These are phyloP conservation scores for Micrastur ruficollis DNA, from an alignment of 2,797 vertebrate species.

Conservation along the genomic window DNA sequence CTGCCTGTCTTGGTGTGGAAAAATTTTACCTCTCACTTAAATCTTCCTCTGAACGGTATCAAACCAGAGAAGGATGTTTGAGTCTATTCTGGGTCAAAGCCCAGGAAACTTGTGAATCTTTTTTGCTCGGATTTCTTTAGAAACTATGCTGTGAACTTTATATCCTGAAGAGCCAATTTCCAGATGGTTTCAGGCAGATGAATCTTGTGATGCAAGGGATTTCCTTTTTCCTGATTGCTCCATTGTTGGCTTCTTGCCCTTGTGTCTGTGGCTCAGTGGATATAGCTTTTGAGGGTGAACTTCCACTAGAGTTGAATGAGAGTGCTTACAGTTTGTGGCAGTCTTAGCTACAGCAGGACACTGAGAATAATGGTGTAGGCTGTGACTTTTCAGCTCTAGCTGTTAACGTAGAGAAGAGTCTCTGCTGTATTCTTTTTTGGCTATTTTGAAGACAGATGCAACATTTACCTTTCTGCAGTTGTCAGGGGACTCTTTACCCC, in stretches of 20 bases:
- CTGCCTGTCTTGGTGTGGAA: not conserved
- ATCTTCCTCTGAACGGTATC: conserved; percentile 4
- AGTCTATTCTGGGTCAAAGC: conserved; percentile 51
- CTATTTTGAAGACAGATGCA: not conserved
- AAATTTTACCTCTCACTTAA: conserved; percentile 5
- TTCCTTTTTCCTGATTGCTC: conserved; percentile 69
- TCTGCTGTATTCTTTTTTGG: not conserved
- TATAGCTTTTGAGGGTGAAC: not conserved
- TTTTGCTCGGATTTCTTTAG: conserved; percentile 51
- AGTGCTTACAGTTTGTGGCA: not conserved
- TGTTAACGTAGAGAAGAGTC: not conserved
- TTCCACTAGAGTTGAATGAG: not conserved
- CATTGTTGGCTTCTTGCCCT: conserved; percentile 61
- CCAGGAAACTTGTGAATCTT: conserved; percentile 57
- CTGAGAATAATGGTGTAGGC: not conserved
- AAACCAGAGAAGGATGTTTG: conserved; percentile 12
- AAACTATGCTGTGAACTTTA: conserved; percentile 62
- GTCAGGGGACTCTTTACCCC: not conserved
- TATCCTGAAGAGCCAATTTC: conserved; percentile 67
- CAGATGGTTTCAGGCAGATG: conserved; percentile 65
- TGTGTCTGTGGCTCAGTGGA: not conserved
- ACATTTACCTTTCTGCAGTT: not conserved
- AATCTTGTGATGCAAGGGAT: conserved; percentile 68
- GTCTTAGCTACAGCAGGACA: not conserved
- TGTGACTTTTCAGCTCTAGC: not conserved